These are phyloP conservation scores for Phenganax subtilis DNA, from an alignment of 92 coral and sea anemone genomes.

Conservation along the genomic window DNA sequence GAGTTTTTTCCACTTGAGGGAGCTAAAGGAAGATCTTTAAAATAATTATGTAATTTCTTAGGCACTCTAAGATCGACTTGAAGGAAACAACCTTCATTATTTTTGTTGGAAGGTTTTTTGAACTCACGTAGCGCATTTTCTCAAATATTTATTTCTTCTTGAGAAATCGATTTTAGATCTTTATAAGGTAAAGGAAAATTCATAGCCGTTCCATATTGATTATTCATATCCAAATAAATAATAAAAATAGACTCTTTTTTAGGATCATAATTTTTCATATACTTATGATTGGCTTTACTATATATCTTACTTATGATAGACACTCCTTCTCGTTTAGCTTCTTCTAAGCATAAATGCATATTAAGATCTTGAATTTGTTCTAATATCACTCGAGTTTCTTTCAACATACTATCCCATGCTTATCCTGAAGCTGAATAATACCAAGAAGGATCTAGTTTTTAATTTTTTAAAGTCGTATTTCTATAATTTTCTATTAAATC, in stretches of 20 bases:
- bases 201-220: constrained; percentile 31
- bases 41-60: not conserved
- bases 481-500: too few relatives aligned
- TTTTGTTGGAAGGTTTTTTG: not conserved
- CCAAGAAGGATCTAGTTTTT: constrained; percentile 31
- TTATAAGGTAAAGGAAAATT: not conserved
- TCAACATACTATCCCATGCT: constrained; percentile 18
- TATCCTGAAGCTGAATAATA: constrained; percentile 33
- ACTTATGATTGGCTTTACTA: constrained; percentile 1
- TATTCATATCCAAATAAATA: not conserved
- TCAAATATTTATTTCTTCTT: too few relatives aligned
- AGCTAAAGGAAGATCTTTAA: not conserved
- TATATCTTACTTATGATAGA: not conserved
- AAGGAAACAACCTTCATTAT: not conserved
- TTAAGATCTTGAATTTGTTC: not conserved
- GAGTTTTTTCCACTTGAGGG: not conserved
- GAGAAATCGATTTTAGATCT: not conserved
- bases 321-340: not conserved
- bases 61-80: constrained; percentile 31
- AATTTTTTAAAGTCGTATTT: not conserved
- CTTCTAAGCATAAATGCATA: not conserved
- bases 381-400: not conserved
- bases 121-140: too few relatives aligned
- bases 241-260: not conserved
- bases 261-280: constrained; percentile 1